Evolutionary conservation across 1,140 invertebrate species (phyloP).

Genomic region (Drosophila varians): DNA sequence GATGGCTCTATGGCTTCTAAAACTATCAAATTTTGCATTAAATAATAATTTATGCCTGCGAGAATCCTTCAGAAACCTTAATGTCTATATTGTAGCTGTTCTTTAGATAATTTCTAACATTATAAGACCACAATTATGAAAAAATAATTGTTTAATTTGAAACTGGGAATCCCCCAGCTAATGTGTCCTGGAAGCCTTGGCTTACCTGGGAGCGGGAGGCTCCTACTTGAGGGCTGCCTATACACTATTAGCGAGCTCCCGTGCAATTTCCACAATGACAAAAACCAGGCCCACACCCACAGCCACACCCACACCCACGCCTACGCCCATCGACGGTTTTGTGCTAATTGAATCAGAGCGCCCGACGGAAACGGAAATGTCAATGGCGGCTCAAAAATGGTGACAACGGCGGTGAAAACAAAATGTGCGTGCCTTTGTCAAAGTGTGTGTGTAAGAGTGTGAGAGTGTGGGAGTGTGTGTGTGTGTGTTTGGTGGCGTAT

Average conservation of each 20-base stretch:
- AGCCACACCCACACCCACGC: constrained; percentile 1
- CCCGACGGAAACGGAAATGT: constrained; percentile 71
- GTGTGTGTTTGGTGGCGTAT: constrained; percentile 34
- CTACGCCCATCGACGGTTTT: constrained; percentile 33
- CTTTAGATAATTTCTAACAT: neutral
- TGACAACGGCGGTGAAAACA: constrained; percentile 41
- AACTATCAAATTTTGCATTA: constrained; percentile 29
- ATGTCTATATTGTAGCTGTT: neutral
- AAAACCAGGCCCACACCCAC: neutral
- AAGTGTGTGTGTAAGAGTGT: constrained; percentile 8
- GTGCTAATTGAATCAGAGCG: constrained; percentile 73
- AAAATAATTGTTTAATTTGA: constrained; percentile 40
- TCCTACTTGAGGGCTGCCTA: constrained; percentile 7
- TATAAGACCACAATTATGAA: constrained; percentile 8
- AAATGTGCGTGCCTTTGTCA: constrained; percentile 26
- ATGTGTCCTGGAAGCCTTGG: neutral
- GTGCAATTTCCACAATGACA: constrained; percentile 34
- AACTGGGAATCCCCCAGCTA: constrained; percentile 4
- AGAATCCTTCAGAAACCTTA: neutral
- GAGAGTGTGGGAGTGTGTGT: constrained; percentile 9
- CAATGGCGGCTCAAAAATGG: constrained; percentile 76
- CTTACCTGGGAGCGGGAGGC: constrained; percentile 1
- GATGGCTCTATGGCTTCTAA: constrained; percentile 30
- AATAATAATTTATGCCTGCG: constrained; percentile 26
- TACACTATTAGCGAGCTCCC: constrained; percentile 34